Conservation (phyloP, 2,113 vertebrate genomes). For the Elaphurus davidianus region DNA sequence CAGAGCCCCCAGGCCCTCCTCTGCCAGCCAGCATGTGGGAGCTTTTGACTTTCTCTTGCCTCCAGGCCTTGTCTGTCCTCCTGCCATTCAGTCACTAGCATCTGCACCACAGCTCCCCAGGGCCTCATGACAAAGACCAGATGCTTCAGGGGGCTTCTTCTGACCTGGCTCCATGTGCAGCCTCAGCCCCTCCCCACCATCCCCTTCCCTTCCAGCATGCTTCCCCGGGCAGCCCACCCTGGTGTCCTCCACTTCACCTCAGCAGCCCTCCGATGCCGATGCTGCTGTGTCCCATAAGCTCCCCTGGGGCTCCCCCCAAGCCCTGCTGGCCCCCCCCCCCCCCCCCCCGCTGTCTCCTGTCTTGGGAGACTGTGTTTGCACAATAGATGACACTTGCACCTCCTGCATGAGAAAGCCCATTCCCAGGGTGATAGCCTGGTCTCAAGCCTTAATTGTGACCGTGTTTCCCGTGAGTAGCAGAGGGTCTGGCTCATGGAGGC, state of each 20-base stretch:
- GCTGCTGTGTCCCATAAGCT: background rate
- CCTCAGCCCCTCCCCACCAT: background rate
- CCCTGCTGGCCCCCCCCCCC: background rate
- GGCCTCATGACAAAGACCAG: background rate
- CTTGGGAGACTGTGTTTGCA: fast-evolving
- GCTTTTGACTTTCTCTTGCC: background rate
- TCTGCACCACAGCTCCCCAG: background rate
- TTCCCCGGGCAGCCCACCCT: background rate
- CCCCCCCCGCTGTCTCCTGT: background rate
- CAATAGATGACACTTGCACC: fast-evolving
- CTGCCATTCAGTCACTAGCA: background rate
- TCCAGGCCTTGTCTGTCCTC: no score
- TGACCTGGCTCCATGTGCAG: background rate
- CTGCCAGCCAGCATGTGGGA: background rate
- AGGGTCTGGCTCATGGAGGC: background rate
- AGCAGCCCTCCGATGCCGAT: no score
- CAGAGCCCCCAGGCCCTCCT: background rate
- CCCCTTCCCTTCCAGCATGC: background rate
- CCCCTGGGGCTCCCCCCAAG: background rate
- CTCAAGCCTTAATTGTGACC: background rate
- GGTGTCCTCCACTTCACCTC: background rate
- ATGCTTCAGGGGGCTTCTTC: background rate
- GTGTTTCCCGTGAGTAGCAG: fast-evolving
- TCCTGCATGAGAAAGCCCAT: background rate
- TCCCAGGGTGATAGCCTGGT: background rate